Conservation (phyloP, 2,797 vertebrate species). For the Lerista edwardsae region DNA sequence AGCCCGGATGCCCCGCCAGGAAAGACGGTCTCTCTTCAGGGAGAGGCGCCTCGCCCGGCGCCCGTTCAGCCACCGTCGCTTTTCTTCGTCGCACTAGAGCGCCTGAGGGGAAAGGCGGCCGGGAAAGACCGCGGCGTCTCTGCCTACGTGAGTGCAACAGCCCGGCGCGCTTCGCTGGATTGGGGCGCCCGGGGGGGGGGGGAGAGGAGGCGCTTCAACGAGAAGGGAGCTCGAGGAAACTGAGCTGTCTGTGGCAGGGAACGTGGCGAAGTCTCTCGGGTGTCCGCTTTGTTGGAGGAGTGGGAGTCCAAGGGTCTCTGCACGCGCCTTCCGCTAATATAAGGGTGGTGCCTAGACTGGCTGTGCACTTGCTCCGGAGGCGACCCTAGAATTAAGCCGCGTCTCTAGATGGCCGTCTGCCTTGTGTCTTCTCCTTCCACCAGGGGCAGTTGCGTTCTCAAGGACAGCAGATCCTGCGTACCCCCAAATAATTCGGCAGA, state of each 20-base stretch:
- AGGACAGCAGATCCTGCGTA: neutral
- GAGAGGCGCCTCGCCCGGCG: neutral
- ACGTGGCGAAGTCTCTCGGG: neutral
- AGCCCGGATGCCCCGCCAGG: neutral
- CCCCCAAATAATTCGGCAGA: neutral
- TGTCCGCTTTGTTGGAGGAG: neutral
- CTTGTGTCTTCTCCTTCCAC: neutral
- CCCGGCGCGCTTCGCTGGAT: neutral
- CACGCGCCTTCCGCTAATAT: too few relatives aligned
- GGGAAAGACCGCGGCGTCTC: too few relatives aligned
- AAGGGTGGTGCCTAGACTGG: neutral
- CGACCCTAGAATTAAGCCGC: neutral
- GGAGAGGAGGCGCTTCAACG: too few relatives aligned
- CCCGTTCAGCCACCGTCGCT: fast-evolving
- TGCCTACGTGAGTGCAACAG: too few relatives aligned
- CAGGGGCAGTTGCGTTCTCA: neutral
- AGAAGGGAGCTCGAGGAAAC: neutral
- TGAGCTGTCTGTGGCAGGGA: too few relatives aligned
- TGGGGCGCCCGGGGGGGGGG: too few relatives aligned
- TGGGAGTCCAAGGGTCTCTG: neutral
- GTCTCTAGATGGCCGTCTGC: neutral
- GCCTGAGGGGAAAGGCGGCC: neutral
- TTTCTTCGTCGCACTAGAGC: too few relatives aligned
- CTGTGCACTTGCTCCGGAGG: neutral
- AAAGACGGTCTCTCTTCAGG: neutral